Conservation (phyloP, 2,113 vertebrate species). For the Corydoras maculifer region DNA sequence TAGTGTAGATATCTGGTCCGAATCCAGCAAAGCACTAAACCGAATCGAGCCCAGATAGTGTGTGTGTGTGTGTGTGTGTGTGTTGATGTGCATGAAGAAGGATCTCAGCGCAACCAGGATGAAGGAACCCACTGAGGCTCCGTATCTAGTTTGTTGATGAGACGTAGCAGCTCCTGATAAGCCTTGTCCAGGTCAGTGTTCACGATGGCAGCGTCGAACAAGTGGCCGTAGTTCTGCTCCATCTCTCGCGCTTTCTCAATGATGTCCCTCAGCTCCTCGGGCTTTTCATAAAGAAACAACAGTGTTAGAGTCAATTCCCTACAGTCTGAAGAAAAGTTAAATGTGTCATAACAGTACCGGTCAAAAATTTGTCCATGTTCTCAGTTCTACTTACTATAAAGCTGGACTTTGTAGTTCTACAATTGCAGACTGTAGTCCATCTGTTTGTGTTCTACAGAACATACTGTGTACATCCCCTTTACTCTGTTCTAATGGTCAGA, state of each 20-base stretch:
- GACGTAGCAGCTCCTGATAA: conserved; percentile 81
- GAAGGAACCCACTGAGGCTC: conserved; percentile 97
- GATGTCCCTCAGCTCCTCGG: conserved; percentile 93
- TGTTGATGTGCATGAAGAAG: neutral
- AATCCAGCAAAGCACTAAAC: too few species aligned
- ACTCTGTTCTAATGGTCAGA: too few species aligned
- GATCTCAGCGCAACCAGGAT: conserved; percentile 81
- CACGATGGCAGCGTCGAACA: conserved; percentile 90
- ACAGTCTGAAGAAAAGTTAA: too few species aligned
- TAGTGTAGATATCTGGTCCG: neutral
- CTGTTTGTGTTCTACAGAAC: too few species aligned
- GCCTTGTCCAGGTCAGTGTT: conserved; percentile 94
- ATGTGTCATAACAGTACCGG: too few species aligned
- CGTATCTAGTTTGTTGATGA: conserved; percentile 97
- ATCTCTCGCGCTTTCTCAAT: conserved; percentile 97
- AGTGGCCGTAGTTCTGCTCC: conserved; percentile 95
- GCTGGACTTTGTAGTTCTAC: too few species aligned
- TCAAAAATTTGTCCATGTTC: too few species aligned
- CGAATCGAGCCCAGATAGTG: too few species aligned
- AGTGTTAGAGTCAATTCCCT: too few species aligned
- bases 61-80: conserved; percentile 9
- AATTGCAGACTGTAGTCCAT: too few species aligned
- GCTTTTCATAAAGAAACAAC: conserved; percentile 58
- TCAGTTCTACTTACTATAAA: too few species aligned
- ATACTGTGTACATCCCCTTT: too few species aligned